Evolutionary conservation across 2,113 vertebrate genomes (phyloP), one percentile per base, ranked within the genome.

Genomic region (Ptilonorhynchus violaceus): DNA sequence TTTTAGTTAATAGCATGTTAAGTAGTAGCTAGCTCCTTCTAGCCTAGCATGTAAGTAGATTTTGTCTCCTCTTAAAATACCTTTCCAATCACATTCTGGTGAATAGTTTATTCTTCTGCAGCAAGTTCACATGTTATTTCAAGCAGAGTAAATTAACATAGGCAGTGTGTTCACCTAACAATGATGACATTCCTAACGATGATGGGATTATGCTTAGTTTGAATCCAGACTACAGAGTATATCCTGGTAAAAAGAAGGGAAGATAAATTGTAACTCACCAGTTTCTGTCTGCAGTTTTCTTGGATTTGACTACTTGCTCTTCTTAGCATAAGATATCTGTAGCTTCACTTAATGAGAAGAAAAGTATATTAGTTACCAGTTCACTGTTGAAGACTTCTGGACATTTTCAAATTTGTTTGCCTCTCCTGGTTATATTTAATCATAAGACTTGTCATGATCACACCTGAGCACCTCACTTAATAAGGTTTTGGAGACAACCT

Each of bases 61-160:
- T 92, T 87, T 80, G 55, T 82, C 42, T 88, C 79, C 59, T 93
- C 72, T 83, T 83, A 85, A 94, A 89, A 85, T 92, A 94, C 27
- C 46, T 55, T 88, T 80, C 60, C 59, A 83, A 80, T 93, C 70
- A 55, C 60, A 35, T 79, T 92, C 58, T 70, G 24, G 9, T 89
- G 59, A 86, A 74, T 42, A 84, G 22, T 88, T 82, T n/a, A 56
- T 79, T 95, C 44, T 90, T 79, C 60, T 85, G 56, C 35, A 78
- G 16, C 1, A 6, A 52, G 52, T 85, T 66, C 33, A 85, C 23
- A 44, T 60, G 12, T 66, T 93, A 87, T 59, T 95, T 94, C 15
- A 70, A 88, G 82, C 50, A 82, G 22, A 83, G 25, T 53, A 86
- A 73, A 41, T 80, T 60, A 85, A 77, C 11, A 55, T 2, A 64